A percentile compares a stretch with the other conserved stretches of the same genome.
These are phyloP conservation scores for Tenualosa thibaudeaui DNA, from an alignment of 2,797 vertebrate species.

Conservation along the genomic window DNA sequence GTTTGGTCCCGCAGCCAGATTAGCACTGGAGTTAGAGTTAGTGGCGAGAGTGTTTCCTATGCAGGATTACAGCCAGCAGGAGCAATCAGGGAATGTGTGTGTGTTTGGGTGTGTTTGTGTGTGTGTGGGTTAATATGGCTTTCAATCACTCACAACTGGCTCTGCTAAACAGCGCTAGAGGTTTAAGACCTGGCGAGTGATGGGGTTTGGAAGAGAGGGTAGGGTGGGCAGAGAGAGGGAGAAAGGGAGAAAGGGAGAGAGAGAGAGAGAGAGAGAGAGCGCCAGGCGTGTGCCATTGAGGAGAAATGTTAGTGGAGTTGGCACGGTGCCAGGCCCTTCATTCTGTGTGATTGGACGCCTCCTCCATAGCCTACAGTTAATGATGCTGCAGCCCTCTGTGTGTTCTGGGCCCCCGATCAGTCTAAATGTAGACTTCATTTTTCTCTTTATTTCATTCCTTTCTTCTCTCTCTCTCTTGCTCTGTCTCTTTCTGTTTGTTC, in stretches of 20 bases:
- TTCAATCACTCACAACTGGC: too few relatives aligned
- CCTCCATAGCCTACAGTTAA: neutral
- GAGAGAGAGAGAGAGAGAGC: neutral
- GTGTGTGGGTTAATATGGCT: neutral
- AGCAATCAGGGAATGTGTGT: too few relatives aligned
- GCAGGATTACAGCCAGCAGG: too few relatives aligned
- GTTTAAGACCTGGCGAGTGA: too few relatives aligned
- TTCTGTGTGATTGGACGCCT: neutral
- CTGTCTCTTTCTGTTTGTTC: neutral
- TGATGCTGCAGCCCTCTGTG: neutral
- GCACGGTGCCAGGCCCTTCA: neutral
- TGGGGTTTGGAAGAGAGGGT: neutral
- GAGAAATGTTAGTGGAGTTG: neutral
- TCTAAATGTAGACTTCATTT: neutral
- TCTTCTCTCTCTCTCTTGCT: neutral
- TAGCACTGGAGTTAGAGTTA: conserved; percentile 29
- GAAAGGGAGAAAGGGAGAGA: neutral
- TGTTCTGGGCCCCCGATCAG: neutral
- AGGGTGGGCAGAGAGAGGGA: neutral
- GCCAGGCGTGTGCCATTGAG: too few relatives aligned
- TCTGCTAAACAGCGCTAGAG: too few relatives aligned
- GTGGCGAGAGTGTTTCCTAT: too few relatives aligned
- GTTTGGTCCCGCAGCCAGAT: conserved; percentile 35
- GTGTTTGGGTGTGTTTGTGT: neutral
- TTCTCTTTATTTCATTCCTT: neutral